These are phyloP conservation scores for Capitella teleta DNA, from an alignment of 1,140 invertebrate species.

Conservation along the genomic window DNA sequence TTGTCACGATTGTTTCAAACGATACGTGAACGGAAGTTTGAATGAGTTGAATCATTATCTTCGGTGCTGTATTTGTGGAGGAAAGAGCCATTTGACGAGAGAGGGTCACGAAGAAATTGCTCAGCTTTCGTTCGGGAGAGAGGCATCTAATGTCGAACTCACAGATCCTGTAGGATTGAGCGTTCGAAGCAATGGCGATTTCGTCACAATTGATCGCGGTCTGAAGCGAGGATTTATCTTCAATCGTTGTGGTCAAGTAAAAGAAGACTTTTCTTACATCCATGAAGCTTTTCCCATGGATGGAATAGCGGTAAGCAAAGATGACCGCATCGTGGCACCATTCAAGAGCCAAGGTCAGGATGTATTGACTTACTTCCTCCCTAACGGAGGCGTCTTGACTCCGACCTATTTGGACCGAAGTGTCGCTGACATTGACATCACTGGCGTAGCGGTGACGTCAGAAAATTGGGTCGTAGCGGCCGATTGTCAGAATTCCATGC, in stretches of 20 bases:
- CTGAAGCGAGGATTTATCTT: not conserved
- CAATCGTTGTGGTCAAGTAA: not conserved
- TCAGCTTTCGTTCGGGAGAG: not conserved
- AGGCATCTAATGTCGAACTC: not conserved
- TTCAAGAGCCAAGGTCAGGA: not conserved
- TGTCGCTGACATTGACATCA: not conserved
- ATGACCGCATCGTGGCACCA: not conserved
- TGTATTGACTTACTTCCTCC: conserved; percentile 2
- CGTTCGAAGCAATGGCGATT: not conserved
- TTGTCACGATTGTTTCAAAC: conserved; percentile 4
- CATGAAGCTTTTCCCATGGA: not conserved
- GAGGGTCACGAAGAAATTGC: not conserved
- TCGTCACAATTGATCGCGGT: not conserved
- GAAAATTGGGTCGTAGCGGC: not conserved
- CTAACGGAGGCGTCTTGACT: not conserved
- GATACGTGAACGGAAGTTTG: conserved; percentile 6
- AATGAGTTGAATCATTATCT: not conserved
- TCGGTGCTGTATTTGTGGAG: conserved; percentile 5
- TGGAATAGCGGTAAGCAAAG: not conserved
- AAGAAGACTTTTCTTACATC: conserved; percentile 4
- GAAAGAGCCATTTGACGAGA: not conserved
- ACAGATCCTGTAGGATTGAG: not conserved
- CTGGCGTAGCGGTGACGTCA: not conserved
- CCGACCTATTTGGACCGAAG: not conserved
- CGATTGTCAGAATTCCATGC: not conserved